Evolutionary conservation across 2,888 invertebrate species (phyloP), one percentile per base, ranked within the genome.

Genomic region (Drosophila nr. perissopoda): DNA sequence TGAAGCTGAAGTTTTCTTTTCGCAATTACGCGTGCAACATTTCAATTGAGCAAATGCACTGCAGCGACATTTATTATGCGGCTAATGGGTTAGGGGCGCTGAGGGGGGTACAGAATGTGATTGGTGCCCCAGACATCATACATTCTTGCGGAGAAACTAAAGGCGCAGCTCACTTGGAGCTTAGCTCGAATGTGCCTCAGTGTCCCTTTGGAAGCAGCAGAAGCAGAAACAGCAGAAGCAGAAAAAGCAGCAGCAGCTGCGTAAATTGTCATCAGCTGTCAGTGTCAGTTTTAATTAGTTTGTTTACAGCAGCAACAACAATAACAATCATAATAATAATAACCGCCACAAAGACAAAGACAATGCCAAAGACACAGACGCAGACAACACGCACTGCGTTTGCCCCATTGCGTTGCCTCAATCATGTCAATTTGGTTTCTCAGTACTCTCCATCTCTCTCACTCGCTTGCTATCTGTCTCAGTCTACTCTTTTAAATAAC

Each of bases 251-350:
- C 7, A 46, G 81, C 83, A 76, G 81, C 87, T 90, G 90, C 90
- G 87, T 89, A 89, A 90, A 87, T 89, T 87, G 90, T 87, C 89
- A 89, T 89, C 89, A 89, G 89, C 90, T 78, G 90, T 87, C 90
- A 88, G 91, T 88, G 91, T 90, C 88, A 90, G 68, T 88, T 88
- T 88, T 88, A 90, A 88, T 88, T 88, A 88, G 88, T 88, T 90
- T 88, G 91, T 88, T 88, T 90, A 88, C 88, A 90, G 68, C 83
- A 84, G 59, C 74, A 78, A 29, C 74, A 71, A 56, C 67, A 52
- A 66, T 40, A 66, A 51, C 46, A 74, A 68, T 40, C 38, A 29
- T 56, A 38, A 56, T 38, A 56, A 38, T 56, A 76, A 77, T 74
- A 77, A 76, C 62, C 69, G 48, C 64, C 10, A 29, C 58, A 65